Evolutionary conservation across 2,888 invertebrate genomes (phyloP), one percentile per base, ranked within the genome.

Genomic region (Drosophila suboccidentalis): DNA sequence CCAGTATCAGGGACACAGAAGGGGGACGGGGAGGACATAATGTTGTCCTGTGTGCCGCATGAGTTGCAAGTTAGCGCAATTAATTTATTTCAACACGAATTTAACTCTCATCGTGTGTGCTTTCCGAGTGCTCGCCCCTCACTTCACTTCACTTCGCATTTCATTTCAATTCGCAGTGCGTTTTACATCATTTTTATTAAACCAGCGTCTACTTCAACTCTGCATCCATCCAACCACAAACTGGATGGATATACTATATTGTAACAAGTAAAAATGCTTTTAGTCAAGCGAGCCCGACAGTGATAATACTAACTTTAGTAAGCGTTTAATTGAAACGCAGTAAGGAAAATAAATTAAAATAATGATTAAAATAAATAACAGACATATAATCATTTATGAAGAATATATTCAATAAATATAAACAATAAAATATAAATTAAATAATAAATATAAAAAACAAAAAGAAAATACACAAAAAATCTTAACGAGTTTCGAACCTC

Each of bases 11-110:
- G 44, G 29, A 29, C 17, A 22, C 22, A 22, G 22, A 34, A 49
- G 26, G 55, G 59, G 53, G 11, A 22, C 0, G 22, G 22, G 22
- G 22, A 22, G 44, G 32, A 11, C 49, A 15, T 34, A 49, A 17
- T 38, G 8, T 54, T 58, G 50, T 68, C 51, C 54, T 75, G 59
- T 57, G 75, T 87, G 84, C 86, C 84, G 82, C 88, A 86, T 86
- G 88, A 86, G 85, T 88, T 88, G 86, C 86, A 88, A 87, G 86
- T 87, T 87, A 88, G 89, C 89, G 86, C 89, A 87, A 87, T 88
- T 87, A 87, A 87, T 87, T 87, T 87, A 87, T 87, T 88, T 87
- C 86, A 87, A 87, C 86, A 87, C 86, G 86, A 87, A 88, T 87
- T 88, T 87, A 87, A 82, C 84, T 87, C 86, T 88, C 89, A 88